phyloP scores from a whole-genome alignment of 1,140 invertebrate genomes.

The Drosophila kikkawai region DNA sequence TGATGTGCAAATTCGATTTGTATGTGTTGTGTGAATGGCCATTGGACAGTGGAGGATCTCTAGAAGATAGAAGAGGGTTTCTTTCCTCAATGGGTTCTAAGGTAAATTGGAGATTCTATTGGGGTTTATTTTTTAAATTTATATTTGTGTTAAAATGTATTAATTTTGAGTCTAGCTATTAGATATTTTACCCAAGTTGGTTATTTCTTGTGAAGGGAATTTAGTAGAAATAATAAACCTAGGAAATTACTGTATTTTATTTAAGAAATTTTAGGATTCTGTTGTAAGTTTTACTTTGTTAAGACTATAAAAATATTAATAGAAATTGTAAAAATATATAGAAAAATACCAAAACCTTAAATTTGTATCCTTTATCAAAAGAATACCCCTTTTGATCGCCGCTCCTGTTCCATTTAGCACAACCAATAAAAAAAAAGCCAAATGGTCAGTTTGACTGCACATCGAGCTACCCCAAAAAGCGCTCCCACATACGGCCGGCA shows the following conservation, averaged over 20 bases:
- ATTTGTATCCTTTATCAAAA: background rate
- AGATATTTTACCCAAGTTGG: background rate
- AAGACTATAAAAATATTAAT: too few species aligned
- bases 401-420: slow-evolving; percentile 56
- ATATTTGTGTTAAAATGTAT: background rate
- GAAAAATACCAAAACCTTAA: too few species aligned
- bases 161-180: too few species aligned
- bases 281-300: background rate
- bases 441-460: slow-evolving; percentile 81
- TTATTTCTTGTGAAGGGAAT: background rate
- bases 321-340: background rate
- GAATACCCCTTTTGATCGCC: background rate
- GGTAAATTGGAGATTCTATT: background rate
- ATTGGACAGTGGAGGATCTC: slow-evolving; percentile 6
- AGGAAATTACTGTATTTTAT: background rate
- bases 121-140: slow-evolving; percentile 2
- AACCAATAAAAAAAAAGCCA: slow-evolving; percentile 79
- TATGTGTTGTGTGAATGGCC: slow-evolving; percentile 69
- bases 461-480: slow-evolving; percentile 47
- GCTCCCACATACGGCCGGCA: slow-evolving; percentile 74
- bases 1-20: slow-evolving; percentile 84
- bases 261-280: background rate
- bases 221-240: background rate
- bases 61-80: background rate
- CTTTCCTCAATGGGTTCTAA: background rate